Evolutionary conservation across 1,140 invertebrate genomes (phyloP), one percentile per base, ranked within the genome.

Genomic region (Lepidurus packardi): DNA sequence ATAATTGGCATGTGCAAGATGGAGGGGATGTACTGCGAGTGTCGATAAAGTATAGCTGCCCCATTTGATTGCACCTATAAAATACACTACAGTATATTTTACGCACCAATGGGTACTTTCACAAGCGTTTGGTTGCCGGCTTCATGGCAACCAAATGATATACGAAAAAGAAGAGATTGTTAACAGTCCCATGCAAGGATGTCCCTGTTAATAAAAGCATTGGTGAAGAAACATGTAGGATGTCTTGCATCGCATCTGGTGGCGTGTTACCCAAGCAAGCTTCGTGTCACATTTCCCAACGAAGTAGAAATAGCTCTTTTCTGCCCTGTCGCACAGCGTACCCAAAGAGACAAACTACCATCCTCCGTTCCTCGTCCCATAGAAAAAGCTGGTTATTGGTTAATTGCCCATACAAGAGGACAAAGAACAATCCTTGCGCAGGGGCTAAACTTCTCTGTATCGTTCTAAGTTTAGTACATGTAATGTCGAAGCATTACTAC

Each of bases 71-170:
- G 34, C 53, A 65, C 53, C 21, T 13, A 7, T 21, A 65, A 65
- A 65, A 21, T n/a, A 65, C 21, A n/a, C 16, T 65, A 65, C 16
- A 1, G 16, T 65, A 65, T 65, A 13, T 16, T 65, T 16, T 21
- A 21, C 53, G 21, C 53, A 21, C 53, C 53, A 16, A 21, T 21
- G 53, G n/a, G 53, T 65, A 65, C 53, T n/a, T 8, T 13, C 53
- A 21, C n/a, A 65, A 65, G 21, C 13, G 53, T 65, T 65, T 65
- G 53, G 21, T 65, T 65, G 53, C 53, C 16, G 4, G n/a, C 53
- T 21, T 65, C 53, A 65, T 65, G 53, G 53, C 53, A 65, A 65
- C 53, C 53, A 65, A 65, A 65, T 65, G 53, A 65, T 65, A 65
- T 21, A 65, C 53, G 16, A 9, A 65, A 65, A 65, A 21, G 21